Conservation (phyloP, 1,140 invertebrate genomes). For the Drosophila varians region DNA sequence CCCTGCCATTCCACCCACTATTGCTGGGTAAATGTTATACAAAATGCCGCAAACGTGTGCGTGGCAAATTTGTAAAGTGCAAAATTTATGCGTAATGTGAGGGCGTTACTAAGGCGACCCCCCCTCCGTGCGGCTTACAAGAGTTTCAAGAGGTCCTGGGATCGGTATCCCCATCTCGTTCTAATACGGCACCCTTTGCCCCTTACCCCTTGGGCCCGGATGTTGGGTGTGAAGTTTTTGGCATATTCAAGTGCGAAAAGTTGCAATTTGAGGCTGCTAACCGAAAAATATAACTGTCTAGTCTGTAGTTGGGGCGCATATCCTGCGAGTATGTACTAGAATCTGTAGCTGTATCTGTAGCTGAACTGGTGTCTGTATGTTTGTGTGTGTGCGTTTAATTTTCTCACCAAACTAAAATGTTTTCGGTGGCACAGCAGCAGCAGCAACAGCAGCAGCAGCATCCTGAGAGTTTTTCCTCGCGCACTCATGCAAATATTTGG, state of each 20-base stretch:
- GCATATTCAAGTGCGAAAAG: slow-evolving; percentile 71
- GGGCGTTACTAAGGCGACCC: slow-evolving; percentile 58
- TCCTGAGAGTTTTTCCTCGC: slow-evolving; percentile 43
- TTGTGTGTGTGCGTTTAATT: slow-evolving; percentile 65
- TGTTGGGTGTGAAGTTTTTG: slow-evolving; percentile 52
- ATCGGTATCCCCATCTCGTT: slow-evolving; percentile 1
- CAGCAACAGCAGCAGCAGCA: slow-evolving; percentile 20
- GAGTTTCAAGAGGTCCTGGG: slow-evolving; percentile 66
- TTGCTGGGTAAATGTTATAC: slow-evolving; percentile 68
- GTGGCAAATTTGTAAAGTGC: slow-evolving; percentile 81
- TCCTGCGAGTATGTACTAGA: background rate
- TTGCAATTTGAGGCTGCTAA: slow-evolving; percentile 60
- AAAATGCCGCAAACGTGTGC: slow-evolving; percentile 80
- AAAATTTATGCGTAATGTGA: slow-evolving; percentile 81
- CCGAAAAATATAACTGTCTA: slow-evolving; percentile 75
- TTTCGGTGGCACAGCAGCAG: slow-evolving; percentile 42
- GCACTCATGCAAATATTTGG: slow-evolving; percentile 77
- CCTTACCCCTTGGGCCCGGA: background rate
- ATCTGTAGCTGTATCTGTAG: background rate
- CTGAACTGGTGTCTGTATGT: background rate
- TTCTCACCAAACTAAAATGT: slow-evolving; percentile 81
- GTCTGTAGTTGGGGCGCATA: slow-evolving; percentile 15
- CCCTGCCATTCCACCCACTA: background rate
- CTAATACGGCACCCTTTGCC: background rate
- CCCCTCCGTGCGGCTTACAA: slow-evolving; percentile 58